Evolutionary conservation across 2,888 invertebrate species (phyloP).

Genomic region (Bruchidius siliquastri): DNA sequence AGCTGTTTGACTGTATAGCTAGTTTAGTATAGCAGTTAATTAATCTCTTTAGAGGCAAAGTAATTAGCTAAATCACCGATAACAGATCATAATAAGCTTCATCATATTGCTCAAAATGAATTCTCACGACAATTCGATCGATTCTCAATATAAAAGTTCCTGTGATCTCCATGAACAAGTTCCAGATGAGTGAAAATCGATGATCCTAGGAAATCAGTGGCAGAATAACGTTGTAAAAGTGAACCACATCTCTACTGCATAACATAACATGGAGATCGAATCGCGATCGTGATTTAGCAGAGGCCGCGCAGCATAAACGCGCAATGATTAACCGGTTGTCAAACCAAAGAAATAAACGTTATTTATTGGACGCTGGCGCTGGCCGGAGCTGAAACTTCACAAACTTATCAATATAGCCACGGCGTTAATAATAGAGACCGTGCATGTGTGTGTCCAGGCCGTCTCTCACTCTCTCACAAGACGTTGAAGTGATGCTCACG

Average conservation of each 20-base stretch:
- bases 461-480: neutral
- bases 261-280: constrained; percentile 39
- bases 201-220: neutral
- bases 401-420: constrained; percentile 47
- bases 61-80: too few species aligned
- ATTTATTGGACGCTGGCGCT: constrained; percentile 42
- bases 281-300: constrained; percentile 40
- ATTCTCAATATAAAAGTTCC: too few species aligned
- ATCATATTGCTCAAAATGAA: too few species aligned
- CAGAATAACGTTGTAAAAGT: neutral
- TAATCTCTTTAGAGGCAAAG: too few species aligned
- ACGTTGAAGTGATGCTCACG: neutral
- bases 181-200: too few species aligned
- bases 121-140: too few species aligned
- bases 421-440: constrained; percentile 47
- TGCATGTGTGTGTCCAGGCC: constrained; percentile 35
- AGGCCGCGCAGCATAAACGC: constrained; percentile 43
- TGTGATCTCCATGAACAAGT: too few species aligned
- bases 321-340: constrained; percentile 47
- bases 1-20: too few species aligned
- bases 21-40: too few species aligned
- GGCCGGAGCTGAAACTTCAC: constrained; percentile 44
- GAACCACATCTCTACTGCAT: neutral
- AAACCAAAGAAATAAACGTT: constrained; percentile 48
- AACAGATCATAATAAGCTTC: too few species aligned